Evolutionary conservation across 2,888 invertebrate species (phyloP), one percentile per base, ranked within the genome.

Genomic region (Osedax frankpressi): DNA sequence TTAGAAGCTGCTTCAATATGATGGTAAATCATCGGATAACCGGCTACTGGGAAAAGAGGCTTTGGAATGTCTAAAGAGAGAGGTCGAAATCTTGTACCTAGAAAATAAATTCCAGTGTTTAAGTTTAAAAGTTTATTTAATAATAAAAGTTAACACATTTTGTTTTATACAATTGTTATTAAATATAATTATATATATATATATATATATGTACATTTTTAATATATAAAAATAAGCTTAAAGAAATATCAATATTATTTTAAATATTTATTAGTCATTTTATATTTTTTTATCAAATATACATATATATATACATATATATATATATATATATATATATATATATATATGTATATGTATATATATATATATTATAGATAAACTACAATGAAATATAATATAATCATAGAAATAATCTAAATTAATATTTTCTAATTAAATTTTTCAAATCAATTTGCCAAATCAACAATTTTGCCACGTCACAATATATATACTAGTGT

Each of bases 21-120:
- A 83, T 98, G 97, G 82, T 97, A 94, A 75, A 98, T 92, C 76
- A 97, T 88, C 0, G 97, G 96, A 62, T 93, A 86, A 0, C 98
- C 98, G 71, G 95, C 98, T 19, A 98, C 91, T 0, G 96, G 96
- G 84, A 98, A 98, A 24, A 98, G 84, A 0, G 97, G 97, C 84
- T 98, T 98, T 0, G 98, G 96, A n/a, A 92, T 90, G 82, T 97
- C 96, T 75, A 98, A 86, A 0, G 96, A 96, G 1, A 98, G 86
- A 0, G 98, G 98, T 0, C 98, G 90, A 85, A 98, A 98, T 73
- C 97, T 88, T 6, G 97, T 98, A 0, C 97, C 97, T 95, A 83
- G 60, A 86, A 84, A 65, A n/a, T 19, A 59, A 59, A 59, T 19
- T 0, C n/a, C 14, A 59, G 59, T 59, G n/a, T n/a, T 59, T 59